A percentile compares a stretch with the other conserved stretches of the same genome.
Conservation (phyloP, 2,888 invertebrate species). For the Leptura quadrifasciata region DNA sequence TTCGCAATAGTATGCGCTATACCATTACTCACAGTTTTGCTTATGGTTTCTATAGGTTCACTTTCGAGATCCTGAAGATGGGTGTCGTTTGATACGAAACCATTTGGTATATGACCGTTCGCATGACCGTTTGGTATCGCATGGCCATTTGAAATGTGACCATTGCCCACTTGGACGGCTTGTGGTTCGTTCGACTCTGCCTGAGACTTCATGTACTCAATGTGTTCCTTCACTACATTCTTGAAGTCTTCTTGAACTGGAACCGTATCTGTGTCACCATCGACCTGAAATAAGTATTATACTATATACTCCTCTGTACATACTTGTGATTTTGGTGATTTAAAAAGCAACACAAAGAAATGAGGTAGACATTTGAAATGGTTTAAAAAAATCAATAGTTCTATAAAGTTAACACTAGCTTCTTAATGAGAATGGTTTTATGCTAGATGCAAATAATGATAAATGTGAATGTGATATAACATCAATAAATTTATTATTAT, state of each 20-base stretch:
- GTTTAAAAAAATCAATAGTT: too few species aligned
- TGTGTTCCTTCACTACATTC: conserved; percentile 81
- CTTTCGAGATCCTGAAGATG: conserved; percentile 66
- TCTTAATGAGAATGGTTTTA: too few species aligned
- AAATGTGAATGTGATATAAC: too few species aligned
- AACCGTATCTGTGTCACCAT: conserved; percentile 88
- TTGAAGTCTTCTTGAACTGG: conserved; percentile 88
- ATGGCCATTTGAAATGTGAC: conserved; percentile 58
- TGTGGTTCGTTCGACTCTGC: conserved; percentile 45
- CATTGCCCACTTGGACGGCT: conserved; percentile 44
- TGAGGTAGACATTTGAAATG: too few species aligned
- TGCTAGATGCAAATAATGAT: too few species aligned
- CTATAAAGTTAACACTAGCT: too few species aligned
- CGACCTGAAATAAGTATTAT: conserved; percentile 78
- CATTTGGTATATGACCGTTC: conserved; percentile 61
- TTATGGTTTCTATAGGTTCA: conserved; percentile 70
- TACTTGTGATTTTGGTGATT: not conserved
- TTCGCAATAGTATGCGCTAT: conserved; percentile 69
- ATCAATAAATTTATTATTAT: too few species aligned
- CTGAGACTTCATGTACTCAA: conserved; percentile 77
- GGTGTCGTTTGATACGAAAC: conserved; percentile 54
- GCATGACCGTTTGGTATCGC: conserved; percentile 62
- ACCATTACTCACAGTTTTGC: conserved; percentile 67
- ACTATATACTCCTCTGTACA: not conserved
- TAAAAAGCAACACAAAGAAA: not conserved